A percentile compares a stretch with the other conserved stretches of the same genome.
Evolutionary conservation across 2,113 vertebrate species (phyloP).

Genomic region (Indicator maculatus): DNA sequence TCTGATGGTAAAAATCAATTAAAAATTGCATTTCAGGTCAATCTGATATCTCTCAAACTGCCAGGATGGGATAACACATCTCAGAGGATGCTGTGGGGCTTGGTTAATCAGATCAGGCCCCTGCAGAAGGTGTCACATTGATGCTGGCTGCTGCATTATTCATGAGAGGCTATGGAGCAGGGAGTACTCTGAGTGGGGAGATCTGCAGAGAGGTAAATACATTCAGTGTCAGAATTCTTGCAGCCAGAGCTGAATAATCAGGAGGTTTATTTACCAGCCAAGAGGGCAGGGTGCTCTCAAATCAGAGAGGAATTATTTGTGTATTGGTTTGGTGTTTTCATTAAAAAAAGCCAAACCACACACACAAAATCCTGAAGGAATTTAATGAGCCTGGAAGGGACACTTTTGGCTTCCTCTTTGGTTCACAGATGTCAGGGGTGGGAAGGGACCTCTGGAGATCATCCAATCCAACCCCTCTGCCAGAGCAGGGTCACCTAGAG

Average conservation of each 20-base stretch:
- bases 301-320: background rate
- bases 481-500: too few species aligned
- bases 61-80: background rate
- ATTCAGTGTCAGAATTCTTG: background rate
- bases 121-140: background rate
- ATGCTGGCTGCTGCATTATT: conserved; percentile 3
- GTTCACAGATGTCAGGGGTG: too few species aligned
- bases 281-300: background rate
- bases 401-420: background rate
- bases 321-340: background rate
- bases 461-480: too few species aligned
- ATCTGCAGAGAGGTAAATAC: background rate
- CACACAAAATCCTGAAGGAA: background rate
- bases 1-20: conserved; percentile 37
- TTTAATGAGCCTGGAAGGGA: background rate
- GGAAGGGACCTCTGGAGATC: too few species aligned
- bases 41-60: background rate
- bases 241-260: background rate
- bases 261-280: background rate
- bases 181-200: background rate
- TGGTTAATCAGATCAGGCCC: conserved; percentile 11
- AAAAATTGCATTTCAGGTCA: conserved; percentile 6
- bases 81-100: background rate
- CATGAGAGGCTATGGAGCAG: conserved; percentile 15
- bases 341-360: background rate